Evolutionary conservation across 2,797 vertebrate genomes (phyloP), one percentile per base, ranked within the genome.

Genomic region (Sebastes ruberrimus): DNA sequence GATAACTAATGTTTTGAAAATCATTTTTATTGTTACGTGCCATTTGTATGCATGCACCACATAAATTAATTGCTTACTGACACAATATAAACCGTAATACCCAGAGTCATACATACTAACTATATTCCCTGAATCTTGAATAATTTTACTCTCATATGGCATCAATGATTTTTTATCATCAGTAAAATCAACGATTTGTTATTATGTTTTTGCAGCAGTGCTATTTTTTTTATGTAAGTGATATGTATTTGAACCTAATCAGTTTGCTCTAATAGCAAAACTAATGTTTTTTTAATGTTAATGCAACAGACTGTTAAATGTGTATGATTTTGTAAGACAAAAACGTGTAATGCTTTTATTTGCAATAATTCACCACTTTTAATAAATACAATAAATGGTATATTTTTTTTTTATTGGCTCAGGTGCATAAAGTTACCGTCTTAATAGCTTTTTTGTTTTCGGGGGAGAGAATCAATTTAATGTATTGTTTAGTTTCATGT

Each of bases 311-410:
- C 27, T n/a, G 4, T 14, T 61, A 16, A 52, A 35, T 69, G 6
- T 78, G 0, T 22, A 20, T 71, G 2, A 63, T 27, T 0, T 22
- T 60, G 4, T 5, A 4, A 7, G 3, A 56, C 2, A 32, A 32
- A 61, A 18, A 18, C 10, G 0, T 71, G 27, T 64, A 33, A 53
- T 1, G 35, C 33, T 6, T 6, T 63, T 5, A 22, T 76, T 65
- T 61, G 23, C 4, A 69, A 22, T 52, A 14, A 72, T 14, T 59
- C 16, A 7, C 1, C 2, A 1, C 52, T 59, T 16, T 46, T 0
- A 85, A 84, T 88, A 86, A 87, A 85, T 4, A 57, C 64, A 66
- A 66, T 66, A 13, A 49, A 46, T 20, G 0, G 0, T 3, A 63
- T 86, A 57, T 86, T 1, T 35, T 38, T 2, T 38, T 38, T 38